These are phyloP conservation scores for Sorex maritimensis DNA, from an alignment of 2,797 vertebrate genomes.

Conservation along the genomic window DNA sequence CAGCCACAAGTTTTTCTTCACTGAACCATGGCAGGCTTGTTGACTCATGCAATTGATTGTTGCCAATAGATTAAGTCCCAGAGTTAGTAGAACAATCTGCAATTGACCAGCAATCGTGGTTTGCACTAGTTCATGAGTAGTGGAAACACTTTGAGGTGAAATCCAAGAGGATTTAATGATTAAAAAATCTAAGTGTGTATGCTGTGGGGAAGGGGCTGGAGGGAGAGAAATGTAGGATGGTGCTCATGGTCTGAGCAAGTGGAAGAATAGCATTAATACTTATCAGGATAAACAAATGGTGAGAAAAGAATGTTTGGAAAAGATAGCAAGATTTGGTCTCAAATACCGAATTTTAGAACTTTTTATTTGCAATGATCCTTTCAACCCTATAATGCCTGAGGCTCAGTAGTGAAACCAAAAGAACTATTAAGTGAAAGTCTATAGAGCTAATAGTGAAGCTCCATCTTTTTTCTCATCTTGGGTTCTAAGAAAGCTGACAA, in stretches of 20 bases:
- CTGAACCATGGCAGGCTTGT: background rate
- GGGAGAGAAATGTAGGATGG: background rate
- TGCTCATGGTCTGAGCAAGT: background rate
- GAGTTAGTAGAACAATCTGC: background rate
- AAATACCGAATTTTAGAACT: conserved; percentile 2
- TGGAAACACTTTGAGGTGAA: background rate
- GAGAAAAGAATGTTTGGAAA: background rate
- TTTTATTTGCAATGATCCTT: conserved; percentile 37
- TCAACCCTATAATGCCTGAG: background rate
- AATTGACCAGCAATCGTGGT: background rate
- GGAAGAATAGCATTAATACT: background rate
- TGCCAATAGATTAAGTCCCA: background rate
- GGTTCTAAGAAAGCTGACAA: conserved; percentile 40
- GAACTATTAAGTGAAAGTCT: conserved; percentile 21
- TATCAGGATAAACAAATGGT: background rate
- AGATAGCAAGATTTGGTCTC: background rate
- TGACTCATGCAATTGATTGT: background rate
- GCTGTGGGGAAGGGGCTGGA: too few species aligned
- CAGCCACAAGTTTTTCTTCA: background rate
- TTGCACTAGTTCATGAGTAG: too few species aligned
- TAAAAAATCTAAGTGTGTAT: background rate
- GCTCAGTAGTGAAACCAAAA: background rate
- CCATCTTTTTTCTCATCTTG: background rate
- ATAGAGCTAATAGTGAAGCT: background rate
- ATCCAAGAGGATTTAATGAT: background rate